Percentiles rank a stretch among this genome's conserved stretches.
These are phyloP conservation scores for Gorsachius magnificus DNA, from an alignment of 2,797 vertebrate species.

Conservation along the genomic window DNA sequence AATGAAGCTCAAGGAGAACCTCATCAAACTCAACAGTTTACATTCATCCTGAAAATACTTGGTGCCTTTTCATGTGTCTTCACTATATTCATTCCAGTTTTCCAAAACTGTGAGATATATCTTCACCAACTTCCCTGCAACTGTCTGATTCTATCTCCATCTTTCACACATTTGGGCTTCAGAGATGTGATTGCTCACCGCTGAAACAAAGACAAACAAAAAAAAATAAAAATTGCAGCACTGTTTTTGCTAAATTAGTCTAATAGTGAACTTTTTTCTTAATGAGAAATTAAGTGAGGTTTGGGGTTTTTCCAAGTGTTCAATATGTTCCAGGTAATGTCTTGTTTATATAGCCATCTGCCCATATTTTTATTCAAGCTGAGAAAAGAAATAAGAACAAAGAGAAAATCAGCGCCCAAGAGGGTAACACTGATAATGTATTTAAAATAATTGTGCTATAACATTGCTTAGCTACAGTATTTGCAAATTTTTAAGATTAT, in stretches of 20 bases:
- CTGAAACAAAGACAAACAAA: not conserved
- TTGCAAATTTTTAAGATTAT: not conserved
- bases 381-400: not conserved
- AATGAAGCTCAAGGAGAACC: not conserved
- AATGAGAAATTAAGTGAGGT: too few species aligned
- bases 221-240: not conserved
- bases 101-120: not conserved
- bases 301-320: not conserved
- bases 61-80: not conserved
- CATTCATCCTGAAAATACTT: not conserved
- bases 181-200: not conserved
- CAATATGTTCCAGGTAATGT: not conserved
- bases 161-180: not conserved
- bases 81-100: not conserved
- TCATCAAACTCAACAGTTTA: not conserved
- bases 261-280: not conserved
- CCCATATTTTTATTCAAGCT: not conserved
- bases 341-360: not conserved
- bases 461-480: not conserved
- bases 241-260: not conserved
- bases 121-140: not conserved
- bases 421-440: not conserved
- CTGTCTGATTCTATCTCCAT: not conserved
- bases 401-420: not conserved
- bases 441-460: not conserved